A percentile compares a stretch with the other conserved stretches of the same genome.
These are phyloP conservation scores for Hermaeophaga mercurialis DNA, from an alignment of 2,888 invertebrate species.

Conservation along the genomic window DNA sequence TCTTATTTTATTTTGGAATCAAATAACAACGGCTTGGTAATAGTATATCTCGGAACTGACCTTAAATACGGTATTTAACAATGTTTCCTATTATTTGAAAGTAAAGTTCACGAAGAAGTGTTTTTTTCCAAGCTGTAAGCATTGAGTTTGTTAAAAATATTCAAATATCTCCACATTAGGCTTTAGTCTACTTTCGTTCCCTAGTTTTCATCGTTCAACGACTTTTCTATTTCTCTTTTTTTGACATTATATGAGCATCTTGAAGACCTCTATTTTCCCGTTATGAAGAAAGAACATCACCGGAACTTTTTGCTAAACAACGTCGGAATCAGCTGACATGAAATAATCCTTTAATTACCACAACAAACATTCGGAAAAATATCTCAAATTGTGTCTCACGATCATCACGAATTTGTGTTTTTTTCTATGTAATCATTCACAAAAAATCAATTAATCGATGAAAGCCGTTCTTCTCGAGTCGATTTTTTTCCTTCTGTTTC, in stretches of 20 bases:
- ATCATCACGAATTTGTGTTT: constrained; percentile 29
- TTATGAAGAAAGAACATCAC: constrained; percentile 16
- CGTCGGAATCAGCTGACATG: constrained; percentile 9
- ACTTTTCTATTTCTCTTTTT: constrained; percentile 14
- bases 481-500: constrained; percentile 21
- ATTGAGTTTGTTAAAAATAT: constrained; percentile 1
- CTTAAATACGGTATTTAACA: neutral
- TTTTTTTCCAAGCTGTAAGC: constrained; percentile 1
- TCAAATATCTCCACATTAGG: constrained; percentile 14
- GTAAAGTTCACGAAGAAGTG: constrained; percentile 7
- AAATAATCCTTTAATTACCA: constrained; percentile 25
- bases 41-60: too few relatives aligned
- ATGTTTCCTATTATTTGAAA: neutral
- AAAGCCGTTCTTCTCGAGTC: constrained; percentile 26
- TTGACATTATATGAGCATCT: constrained; percentile 4
- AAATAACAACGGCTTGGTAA: too few relatives aligned
- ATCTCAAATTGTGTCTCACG: constrained; percentile 29
- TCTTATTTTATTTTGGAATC: too few relatives aligned
- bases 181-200: constrained; percentile 9
- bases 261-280: constrained; percentile 9
- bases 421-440: constrained; percentile 23
- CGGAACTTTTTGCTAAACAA: constrained; percentile 3
- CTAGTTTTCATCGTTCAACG: constrained; percentile 6
- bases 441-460: constrained; percentile 34
- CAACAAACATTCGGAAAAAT: constrained; percentile 27